Conservation (phyloP, 2,113 vertebrate genomes). For the Vidua macroura region DNA sequence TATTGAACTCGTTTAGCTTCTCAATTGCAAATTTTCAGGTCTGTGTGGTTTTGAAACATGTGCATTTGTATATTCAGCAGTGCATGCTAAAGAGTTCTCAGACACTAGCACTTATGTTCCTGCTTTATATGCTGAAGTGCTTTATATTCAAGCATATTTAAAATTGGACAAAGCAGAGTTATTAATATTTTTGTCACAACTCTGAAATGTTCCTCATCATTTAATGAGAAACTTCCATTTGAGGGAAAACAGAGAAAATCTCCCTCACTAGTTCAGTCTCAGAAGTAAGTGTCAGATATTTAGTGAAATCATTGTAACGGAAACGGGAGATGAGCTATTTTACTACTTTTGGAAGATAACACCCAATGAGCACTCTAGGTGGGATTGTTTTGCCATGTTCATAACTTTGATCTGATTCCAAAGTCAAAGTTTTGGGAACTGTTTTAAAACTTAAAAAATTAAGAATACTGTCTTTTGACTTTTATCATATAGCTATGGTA, state of each 20-base stretch:
- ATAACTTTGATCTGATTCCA: background rate
- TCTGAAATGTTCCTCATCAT: background rate
- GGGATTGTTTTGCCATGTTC: background rate
- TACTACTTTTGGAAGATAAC: background rate
- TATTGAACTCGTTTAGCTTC: background rate
- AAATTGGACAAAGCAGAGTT: background rate
- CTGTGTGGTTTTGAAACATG: background rate
- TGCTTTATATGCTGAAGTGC: background rate
- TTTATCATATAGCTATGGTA: background rate
- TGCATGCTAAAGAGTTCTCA: background rate
- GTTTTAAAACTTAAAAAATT: background rate
- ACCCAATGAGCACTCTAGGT: background rate
- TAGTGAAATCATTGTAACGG: background rate
- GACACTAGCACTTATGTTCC: background rate
- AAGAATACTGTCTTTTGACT: background rate
- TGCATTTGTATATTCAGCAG: background rate
- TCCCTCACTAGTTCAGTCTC: background rate
- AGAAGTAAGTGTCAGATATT: background rate
- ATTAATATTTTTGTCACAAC: background rate
- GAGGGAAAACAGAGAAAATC: background rate
- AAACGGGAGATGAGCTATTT: background rate
- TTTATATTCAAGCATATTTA: background rate
- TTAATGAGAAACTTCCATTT: background rate
- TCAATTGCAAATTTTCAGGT: background rate
- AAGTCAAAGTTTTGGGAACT: background rate